These are phyloP conservation scores for Ceriagrion tenellum DNA, from an alignment of 2,888 invertebrate genomes.

Conservation along the genomic window DNA sequence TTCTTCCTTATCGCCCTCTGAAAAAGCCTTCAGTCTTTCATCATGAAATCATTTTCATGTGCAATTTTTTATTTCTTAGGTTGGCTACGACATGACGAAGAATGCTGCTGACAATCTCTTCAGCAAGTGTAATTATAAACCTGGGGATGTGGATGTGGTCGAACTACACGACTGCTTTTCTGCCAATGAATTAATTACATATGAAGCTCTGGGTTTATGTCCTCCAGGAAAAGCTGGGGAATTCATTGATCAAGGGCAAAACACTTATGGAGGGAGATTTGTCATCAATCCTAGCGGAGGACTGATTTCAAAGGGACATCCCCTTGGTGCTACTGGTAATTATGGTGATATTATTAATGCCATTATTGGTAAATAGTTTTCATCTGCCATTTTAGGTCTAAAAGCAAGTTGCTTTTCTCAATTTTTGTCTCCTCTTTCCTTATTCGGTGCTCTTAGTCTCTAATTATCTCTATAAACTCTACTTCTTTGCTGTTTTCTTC, in stretches of 20 bases:
- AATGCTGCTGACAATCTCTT: slow-evolving; percentile 89
- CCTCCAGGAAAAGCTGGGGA: slow-evolving; percentile 93
- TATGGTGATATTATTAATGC: background rate
- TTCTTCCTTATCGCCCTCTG: too few relatives aligned
- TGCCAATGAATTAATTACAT: slow-evolving; percentile 97
- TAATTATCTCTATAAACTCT: too few relatives aligned
- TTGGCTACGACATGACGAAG: slow-evolving; percentile 96
- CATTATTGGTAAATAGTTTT: background rate
- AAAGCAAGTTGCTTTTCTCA: too few relatives aligned
- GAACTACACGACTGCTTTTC: slow-evolving; percentile 99
- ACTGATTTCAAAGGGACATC: slow-evolving; percentile 99
- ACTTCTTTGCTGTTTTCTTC: too few relatives aligned
- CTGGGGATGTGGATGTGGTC: slow-evolving; percentile 93
- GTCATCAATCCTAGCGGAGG: slow-evolving; percentile 99
- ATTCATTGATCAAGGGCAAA: slow-evolving; percentile 95
- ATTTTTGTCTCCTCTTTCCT: too few relatives aligned
- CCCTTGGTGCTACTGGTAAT: slow-evolving; percentile 94
- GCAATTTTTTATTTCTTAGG: slow-evolving; percentile 76
- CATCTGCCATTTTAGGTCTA: background rate
- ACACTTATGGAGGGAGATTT: slow-evolving; percentile 98
- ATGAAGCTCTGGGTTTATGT: slow-evolving; percentile 97
- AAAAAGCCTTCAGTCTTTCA: too few relatives aligned
- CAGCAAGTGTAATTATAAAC: slow-evolving; percentile 86
- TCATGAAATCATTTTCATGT: background rate
- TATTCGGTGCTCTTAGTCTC: too few relatives aligned